These are phyloP conservation scores for Pristionchus maxplancki DNA, from an alignment of 2,888 invertebrate species.

Conservation along the genomic window DNA sequence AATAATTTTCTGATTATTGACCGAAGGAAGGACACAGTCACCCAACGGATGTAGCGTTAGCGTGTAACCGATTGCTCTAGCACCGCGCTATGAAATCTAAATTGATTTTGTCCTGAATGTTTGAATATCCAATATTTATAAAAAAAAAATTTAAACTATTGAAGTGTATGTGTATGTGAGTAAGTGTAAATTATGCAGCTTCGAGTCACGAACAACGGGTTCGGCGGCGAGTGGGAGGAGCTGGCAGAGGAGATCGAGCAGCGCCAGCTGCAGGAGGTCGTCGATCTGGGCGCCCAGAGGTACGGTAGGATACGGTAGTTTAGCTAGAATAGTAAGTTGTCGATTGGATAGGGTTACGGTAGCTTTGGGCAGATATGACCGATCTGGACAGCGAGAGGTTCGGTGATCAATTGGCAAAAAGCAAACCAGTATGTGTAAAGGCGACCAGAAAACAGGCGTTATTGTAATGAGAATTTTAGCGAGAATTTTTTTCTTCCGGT, in stretches of 20 bases:
- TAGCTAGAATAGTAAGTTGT: background rate
- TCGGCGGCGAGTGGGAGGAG: conserved; percentile 54
- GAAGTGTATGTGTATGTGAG: no score
- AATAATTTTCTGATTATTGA: no score
- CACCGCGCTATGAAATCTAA: no score
- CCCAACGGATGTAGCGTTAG: no score
- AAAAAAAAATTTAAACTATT: background rate
- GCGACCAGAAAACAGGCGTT: no score
- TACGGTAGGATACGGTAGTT: background rate
- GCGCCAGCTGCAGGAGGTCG: background rate
- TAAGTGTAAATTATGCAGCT: background rate
- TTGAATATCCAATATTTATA: background rate
- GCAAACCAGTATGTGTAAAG: background rate
- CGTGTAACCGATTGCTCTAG: no score
- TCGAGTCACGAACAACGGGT: conserved; percentile 53
- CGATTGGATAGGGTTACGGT: background rate
- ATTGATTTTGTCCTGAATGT: no score
- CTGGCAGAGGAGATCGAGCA: conserved; percentile 37
- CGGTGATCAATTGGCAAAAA: background rate
- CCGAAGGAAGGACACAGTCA: no score
- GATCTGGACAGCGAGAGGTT: background rate
- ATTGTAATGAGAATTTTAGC: no score
- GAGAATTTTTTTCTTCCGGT: no score
- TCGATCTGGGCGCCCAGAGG: conserved; percentile 42
- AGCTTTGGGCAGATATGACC: background rate